These are phyloP conservation scores for Cephonodes hylas DNA, from an alignment of 2,888 invertebrate species.

Conservation along the genomic window DNA sequence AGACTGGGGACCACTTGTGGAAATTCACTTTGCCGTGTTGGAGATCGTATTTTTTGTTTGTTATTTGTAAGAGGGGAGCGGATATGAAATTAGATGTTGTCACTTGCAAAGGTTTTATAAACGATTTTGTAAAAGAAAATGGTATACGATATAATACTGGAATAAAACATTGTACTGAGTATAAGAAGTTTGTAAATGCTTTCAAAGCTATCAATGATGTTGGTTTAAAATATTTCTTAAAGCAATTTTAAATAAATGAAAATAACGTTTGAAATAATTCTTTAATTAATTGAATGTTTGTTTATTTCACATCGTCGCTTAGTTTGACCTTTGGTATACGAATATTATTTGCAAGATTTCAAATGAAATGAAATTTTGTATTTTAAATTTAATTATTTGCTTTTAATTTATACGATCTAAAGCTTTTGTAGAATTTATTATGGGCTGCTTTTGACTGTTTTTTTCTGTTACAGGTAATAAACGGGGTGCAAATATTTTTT, in stretches of 20 bases:
- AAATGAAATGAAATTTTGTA: too few relatives aligned
- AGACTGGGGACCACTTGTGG: conserved; percentile 28
- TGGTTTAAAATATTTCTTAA: too few relatives aligned
- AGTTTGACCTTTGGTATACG: too few relatives aligned
- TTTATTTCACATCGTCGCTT: too few relatives aligned
- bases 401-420: too few relatives aligned
- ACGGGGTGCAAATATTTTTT: background rate
- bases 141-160: background rate
- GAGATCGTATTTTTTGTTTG: conserved; percentile 31
- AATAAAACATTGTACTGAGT: background rate
- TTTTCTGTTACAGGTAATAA: background rate
- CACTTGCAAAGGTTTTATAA: background rate
- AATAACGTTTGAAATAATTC: too few relatives aligned
- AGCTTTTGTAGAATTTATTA: too few relatives aligned
- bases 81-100: conserved; percentile 7
- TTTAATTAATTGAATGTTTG: too few relatives aligned
- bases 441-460: background rate
- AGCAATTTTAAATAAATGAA: too few relatives aligned
- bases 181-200: too few relatives aligned
- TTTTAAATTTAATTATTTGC: too few relatives aligned
- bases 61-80: conserved; percentile 17
- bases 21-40: conserved; percentile 28
- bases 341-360: too few relatives aligned
- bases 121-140: background rate
- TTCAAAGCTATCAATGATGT: background rate